Base-by-base conservation (phyloP, 1,140 invertebrate genomes). In the Macrosteles quadrilineatus region DNA sequence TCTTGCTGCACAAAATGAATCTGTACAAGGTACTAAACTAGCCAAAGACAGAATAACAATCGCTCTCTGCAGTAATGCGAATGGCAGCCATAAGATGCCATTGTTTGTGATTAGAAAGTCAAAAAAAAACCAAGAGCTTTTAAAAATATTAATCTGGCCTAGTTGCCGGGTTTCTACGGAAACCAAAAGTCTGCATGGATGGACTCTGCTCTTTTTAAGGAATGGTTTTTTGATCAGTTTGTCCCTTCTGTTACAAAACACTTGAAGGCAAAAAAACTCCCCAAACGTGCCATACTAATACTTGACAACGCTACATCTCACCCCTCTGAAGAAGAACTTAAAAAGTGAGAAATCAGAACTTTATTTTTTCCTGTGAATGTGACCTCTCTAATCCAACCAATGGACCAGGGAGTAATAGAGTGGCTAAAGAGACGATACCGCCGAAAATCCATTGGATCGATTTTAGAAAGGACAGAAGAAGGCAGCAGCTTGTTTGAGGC, bases 21-120 rank as follows among this genome's bases (percentile, higher is more conserved):
- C 11, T 25, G 27, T 11, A 27, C n/a, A 62, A 55, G 19, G 17
- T 55, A 55, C 50, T 6, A 55, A 55, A 19, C 23, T 55, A 19
- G 23, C 17, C 9, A 23, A 55, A 36, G n/a, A 65, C 9, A 19
- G 63, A 40, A 65, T 65, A 2, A 65, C 63, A n/a, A n/a, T 31
- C 3, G 31, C 63, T 36, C n/a, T 40, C 21, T 67, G 12, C 43
- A 67, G 65, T 29, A 67, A 67, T 50, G 65, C 65, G 2, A 67
- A 32, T 67, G 36, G 43, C 11, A 43, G 25, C 25, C 36, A 47
- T 27, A 67, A 67, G 29, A 12, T 67, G 36, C 36, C 43, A 29
- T 67, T 67, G 36, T 67, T 32, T 65, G 29, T 65, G 3, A 65
- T 36, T 65, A 32, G 65, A 2, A 25, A 67, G 43, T 45, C 43